Base-by-base conservation (phyloP, 1,140 invertebrate genomes). In the Telenomus remus region DNA sequence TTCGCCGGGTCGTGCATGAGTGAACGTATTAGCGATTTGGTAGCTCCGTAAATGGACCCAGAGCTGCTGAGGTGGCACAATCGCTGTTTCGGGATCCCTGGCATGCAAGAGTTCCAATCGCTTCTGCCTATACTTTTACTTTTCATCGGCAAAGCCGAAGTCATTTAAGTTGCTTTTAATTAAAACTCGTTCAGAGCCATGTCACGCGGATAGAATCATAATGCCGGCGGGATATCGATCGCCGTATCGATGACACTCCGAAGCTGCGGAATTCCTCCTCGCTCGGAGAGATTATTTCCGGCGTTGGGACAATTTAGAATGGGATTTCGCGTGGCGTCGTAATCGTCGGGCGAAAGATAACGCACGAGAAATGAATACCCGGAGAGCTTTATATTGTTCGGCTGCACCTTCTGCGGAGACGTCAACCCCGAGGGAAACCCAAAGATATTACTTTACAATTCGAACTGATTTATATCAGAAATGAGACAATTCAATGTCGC, bases 111-210 rank as follows among this genome's bases (percentile, higher is more conserved):
- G 34, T 12, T 50, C 33, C 49, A 15, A 27, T 27, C 19, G 19
- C 19, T 27, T 27, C 35, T 59, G 33, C 53, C 19, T 27, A 34
- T 47, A 65, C 55, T 56, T 46, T 54, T 43, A 55, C 46, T 51
- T 59, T 44, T 19, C 10, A 49, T 12, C 43, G n/a, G 8, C 46
- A 37, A 43, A 44, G 13, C 34, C n/a, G 12, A 39, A 79, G 82
- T 82, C 84, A 84, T 79, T 48, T 10, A 4, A 50, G 74, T 69
- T 42, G 72, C 63, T 70, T 70, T 84, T 86, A 84, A 85, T 85
- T 86, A 84, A 84, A 80, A 79, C 47, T 70, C 61, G 63, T 81
- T 80, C 73, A 37, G 51, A 49, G 66, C 19, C 70, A 76, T 80
- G 81, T 80, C 70, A 59, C 19, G 19, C 54, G 72, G 12, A 78